A percentile compares a stretch with the other conserved stretches of the same genome.
Evolutionary conservation across 2,113 vertebrate genomes (phyloP).

Genomic region (Noturus placidus): DNA sequence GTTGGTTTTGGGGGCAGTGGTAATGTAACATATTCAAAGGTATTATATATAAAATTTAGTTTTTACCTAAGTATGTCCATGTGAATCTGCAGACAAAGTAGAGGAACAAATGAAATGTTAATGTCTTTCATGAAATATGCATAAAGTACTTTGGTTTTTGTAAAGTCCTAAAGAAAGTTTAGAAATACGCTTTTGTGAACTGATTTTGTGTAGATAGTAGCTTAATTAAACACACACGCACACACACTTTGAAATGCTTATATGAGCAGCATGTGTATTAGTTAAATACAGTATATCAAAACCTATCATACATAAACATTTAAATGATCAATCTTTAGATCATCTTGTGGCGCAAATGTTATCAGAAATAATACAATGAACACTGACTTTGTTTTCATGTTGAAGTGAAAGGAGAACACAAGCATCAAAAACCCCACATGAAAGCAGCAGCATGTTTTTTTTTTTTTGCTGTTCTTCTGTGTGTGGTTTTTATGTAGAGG

Average conservation of each 20-base stretch:
- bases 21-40: too few relatives aligned
- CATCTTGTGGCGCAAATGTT: background rate
- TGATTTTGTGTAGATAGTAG: background rate
- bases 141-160: background rate
- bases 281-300: background rate
- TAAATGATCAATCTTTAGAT: background rate
- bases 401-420: slow-evolving; percentile 21
- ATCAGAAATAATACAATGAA: background rate
- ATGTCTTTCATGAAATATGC: background rate
- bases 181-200: background rate
- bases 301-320: background rate
- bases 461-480: background rate
- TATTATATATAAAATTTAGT: background rate
- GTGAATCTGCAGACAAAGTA: background rate
- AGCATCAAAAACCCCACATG: slow-evolving; percentile 22
- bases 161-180: background rate
- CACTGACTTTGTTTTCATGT: background rate
- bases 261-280: background rate
- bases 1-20: background rate
- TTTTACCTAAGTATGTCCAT: background rate
- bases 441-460: background rate
- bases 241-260: background rate
- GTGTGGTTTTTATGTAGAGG: background rate
- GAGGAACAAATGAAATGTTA: background rate
- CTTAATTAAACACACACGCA: background rate